Evolutionary conservation across 2,797 vertebrate species (phyloP), one percentile per base, ranked within the genome.

Genomic region (Sebastes hopkinsi): DNA sequence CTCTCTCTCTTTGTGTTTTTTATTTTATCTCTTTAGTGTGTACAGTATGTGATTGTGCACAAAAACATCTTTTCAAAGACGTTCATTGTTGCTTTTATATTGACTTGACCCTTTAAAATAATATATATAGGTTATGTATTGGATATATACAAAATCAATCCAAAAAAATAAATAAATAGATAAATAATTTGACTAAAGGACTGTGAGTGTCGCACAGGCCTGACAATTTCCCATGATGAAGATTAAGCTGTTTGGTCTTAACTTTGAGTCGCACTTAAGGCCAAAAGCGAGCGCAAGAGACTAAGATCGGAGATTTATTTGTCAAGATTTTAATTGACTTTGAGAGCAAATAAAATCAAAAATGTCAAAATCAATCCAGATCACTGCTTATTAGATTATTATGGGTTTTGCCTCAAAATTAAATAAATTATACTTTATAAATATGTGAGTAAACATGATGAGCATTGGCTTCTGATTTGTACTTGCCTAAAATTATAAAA

Each of bases 11-110:
- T 12, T 36, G 0, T 36, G 4, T 3, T 38, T 32, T 50, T 50
- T 50, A 18, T 18, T 25, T 10, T 1, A 42, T 25, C 62, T 56
- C 7, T n/a, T 27, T 23, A 20, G 13, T 76, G 38, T 66, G 20
- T 52, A 73, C 25, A 67, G 42, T 77, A 8, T 75, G 70, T 77
- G 75, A 66, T 46, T 34, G 4, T 62, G 62, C 20, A 46, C 23
- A 72, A 72, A 79, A 82, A 59, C 36, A 61, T 8, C 25, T 72
- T 60, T 55, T 72, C 13, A 78, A 72, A 23, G n/a, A 52, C 13
- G 11, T 13, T 60, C 10, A 2, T 8, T 78, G 12, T 34, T 76
- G 75, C 50, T 67, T 66, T 77, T 20, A 22, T 76, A 27, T 46
- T 67, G 60, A 71, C 55, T 75, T 9, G 9, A 56, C 3, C 2